phyloP scores from a whole-genome alignment of 1,140 invertebrate genomes.

The Hyphantria cunea region DNA sequence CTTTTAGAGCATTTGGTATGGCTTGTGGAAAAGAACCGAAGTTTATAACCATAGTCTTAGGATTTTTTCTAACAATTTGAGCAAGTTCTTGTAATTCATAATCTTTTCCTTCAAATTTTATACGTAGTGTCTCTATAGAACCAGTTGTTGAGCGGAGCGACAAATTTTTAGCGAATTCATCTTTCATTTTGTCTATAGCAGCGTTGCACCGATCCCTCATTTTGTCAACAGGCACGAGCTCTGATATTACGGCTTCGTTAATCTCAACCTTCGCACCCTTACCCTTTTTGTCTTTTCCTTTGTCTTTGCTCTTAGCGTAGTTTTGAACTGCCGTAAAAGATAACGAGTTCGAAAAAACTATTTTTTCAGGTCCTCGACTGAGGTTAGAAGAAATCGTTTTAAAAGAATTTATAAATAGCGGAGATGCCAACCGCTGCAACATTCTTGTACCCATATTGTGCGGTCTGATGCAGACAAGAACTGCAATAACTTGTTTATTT shows the following conservation, averaged over 20 bases:
- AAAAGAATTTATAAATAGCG: constrained; percentile 44
- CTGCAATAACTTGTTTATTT: no score
- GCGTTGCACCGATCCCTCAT: constrained; percentile 86
- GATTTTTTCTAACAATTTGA: constrained; percentile 93
- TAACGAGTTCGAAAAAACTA: constrained; percentile 37
- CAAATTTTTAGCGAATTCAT: constrained; percentile 90
- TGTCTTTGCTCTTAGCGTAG: constrained; percentile 82
- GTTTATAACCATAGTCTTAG: constrained; percentile 93
- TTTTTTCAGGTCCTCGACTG: constrained; percentile 29
- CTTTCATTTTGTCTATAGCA: constrained; percentile 87
- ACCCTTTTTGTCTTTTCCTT: constrained; percentile 84
- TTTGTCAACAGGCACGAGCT: constrained; percentile 87
- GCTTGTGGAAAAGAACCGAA: constrained; percentile 92
- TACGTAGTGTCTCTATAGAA: constrained; percentile 88
- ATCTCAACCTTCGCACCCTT: constrained; percentile 86
- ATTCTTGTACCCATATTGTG: constrained; percentile 52
- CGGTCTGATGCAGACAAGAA: no score
- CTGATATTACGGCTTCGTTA: constrained; percentile 85
- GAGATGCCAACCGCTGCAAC: constrained; percentile 50
- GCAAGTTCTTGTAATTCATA: constrained; percentile 94
- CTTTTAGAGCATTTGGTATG: constrained; percentile 88
- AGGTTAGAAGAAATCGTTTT: constrained; percentile 42
- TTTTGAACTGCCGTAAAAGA: constrained; percentile 50
- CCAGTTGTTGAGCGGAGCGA: constrained; percentile 87
- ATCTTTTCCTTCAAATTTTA: constrained; percentile 91